Conservation (phyloP, 2,888 invertebrate species). For the Cyclophora punctaria region DNA sequence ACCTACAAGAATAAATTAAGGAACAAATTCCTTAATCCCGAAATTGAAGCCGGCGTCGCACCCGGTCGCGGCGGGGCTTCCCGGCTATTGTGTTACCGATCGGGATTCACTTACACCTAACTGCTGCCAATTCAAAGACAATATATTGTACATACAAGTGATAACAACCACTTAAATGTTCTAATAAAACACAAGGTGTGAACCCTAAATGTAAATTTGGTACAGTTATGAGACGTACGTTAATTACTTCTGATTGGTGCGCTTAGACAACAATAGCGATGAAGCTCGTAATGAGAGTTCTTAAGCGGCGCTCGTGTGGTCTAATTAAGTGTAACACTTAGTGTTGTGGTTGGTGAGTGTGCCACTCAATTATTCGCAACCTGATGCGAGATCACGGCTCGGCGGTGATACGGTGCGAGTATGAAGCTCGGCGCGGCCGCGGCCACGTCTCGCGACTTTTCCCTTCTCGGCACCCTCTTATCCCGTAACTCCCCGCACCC, state of each 20-base stretch:
- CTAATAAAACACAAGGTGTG: too few species aligned
- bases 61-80: constrained; percentile 45
- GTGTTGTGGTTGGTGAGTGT: constrained; percentile 40
- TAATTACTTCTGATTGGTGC: too few species aligned
- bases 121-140: constrained; percentile 4
- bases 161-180: too few species aligned
- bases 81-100: constrained; percentile 48
- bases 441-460: too few species aligned
- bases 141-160: too few species aligned
- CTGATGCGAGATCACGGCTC: constrained; percentile 63
- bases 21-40: constrained; percentile 59
- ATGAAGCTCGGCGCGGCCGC: too few species aligned
- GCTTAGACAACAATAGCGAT: background rate
- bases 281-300: constrained; percentile 31
- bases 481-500: constrained; percentile 13
- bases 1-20: constrained; percentile 32
- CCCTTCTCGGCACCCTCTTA: too few species aligned
- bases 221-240: too few species aligned
- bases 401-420: constrained; percentile 1
- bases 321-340: constrained; percentile 66
- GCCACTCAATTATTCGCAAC: constrained; percentile 66
- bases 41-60: constrained; percentile 40
- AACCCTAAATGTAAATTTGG: too few species aligned
- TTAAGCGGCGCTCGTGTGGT: constrained; percentile 59
- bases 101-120: constrained; percentile 32